These are phyloP conservation scores for Phalanger gymnotis DNA, from an alignment of 2,797 vertebrate genomes.

Conservation along the genomic window DNA sequence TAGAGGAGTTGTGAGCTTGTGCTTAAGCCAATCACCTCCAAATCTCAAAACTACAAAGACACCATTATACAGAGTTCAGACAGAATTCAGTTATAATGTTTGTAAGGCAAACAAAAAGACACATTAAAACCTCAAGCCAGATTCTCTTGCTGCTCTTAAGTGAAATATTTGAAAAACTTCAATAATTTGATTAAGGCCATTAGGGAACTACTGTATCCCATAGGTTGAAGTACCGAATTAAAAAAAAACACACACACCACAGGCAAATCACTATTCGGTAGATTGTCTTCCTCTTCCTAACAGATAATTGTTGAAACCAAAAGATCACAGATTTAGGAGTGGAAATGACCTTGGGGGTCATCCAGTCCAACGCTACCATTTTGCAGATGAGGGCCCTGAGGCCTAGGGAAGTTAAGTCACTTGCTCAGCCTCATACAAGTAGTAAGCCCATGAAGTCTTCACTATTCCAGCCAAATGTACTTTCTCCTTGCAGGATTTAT, in stretches of 20 bases:
- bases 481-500: no score
- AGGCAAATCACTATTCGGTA: not conserved
- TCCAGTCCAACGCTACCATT: no score
- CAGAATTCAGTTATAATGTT: constrained; percentile 34
- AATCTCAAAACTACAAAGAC: constrained; percentile 47
- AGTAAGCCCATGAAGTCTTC: no score
- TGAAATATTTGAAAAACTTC: constrained; percentile 29
- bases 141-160: not conserved
- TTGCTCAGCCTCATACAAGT: no score
- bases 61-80: constrained; percentile 44
- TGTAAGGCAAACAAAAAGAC: constrained; percentile 48
- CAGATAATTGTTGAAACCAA: not conserved
- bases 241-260: constrained; percentile 23
- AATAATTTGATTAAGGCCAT: constrained; percentile 46
- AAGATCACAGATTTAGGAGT: no score
- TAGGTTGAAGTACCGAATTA: constrained; percentile 32
- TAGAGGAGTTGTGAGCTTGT: constrained; percentile 11
- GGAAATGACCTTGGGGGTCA: no score
- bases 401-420: no score
- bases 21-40: constrained; percentile 14
- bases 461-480: no score
- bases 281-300: not conserved
- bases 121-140: not conserved
- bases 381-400: no score
- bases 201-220: not conserved